Percentiles rank a stretch among this genome's conserved stretches.
These are phyloP conservation scores for Cantharis flavilabris DNA, from an alignment of 2,888 invertebrate genomes.

Conservation along the genomic window DNA sequence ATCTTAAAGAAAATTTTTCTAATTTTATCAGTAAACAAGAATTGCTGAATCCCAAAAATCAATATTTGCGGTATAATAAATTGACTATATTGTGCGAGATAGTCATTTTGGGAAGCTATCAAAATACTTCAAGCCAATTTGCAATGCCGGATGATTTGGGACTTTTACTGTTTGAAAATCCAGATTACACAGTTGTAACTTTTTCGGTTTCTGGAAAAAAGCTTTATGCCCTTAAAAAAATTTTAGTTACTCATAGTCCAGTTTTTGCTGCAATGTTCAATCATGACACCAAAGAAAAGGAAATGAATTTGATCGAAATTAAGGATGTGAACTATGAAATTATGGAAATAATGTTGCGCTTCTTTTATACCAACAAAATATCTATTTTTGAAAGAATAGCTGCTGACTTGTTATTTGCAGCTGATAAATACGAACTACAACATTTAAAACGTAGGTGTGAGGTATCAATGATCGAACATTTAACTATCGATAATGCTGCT, in stretches of 20 bases:
- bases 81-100: conserved; percentile 59
- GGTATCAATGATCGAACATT: conserved; percentile 91
- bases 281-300: conserved; percentile 98
- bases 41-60: too few species aligned
- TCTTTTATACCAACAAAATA: conserved; percentile 97
- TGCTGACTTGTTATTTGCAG: conserved; percentile 73
- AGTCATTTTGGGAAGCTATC: conserved; percentile 97
- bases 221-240: conserved; percentile 96
- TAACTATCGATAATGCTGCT: conserved; percentile 95
- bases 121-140: conserved; percentile 98
- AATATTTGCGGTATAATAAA: too few species aligned
- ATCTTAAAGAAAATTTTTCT: too few species aligned
- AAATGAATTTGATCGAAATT: conserved; percentile 94
- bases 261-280: conserved; percentile 99
- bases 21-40: too few species aligned
- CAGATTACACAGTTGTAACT: conserved; percentile 97
- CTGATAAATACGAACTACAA: conserved; percentile 82
- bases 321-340: conserved; percentile 99
- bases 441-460: conserved; percentile 99
- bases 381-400: conserved; percentile 98
- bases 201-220: conserved; percentile 88
- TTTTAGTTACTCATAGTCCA: conserved; percentile 94
- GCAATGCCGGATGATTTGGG: conserved; percentile 96
- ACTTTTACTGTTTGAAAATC: conserved; percentile 87
- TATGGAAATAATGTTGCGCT: conserved; percentile 94